These are phyloP conservation scores for Formicarius rufipectus DNA, from an alignment of 2,113 vertebrate genomes.

Conservation along the genomic window DNA sequence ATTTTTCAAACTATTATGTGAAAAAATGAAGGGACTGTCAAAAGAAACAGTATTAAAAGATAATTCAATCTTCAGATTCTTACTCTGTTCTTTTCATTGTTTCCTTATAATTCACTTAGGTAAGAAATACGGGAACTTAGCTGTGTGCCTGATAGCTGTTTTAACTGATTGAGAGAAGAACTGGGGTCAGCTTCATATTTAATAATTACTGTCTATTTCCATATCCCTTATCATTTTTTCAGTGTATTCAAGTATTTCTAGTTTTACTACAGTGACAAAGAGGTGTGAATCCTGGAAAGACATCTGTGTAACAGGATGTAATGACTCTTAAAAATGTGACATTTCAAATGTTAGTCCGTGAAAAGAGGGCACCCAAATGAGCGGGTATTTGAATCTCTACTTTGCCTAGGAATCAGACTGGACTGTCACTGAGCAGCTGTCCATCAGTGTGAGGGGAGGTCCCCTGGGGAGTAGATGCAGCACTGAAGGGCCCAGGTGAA, in stretches of 20 bases:
- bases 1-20: neutral
- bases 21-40: neutral
- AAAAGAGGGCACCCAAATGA: fast-evolving
- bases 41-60: neutral
- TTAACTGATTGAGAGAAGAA: neutral
- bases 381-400: neutral
- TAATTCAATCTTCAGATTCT: neutral
- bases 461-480: neutral
- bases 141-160: neutral
- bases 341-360: neutral
- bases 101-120: neutral
- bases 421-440: neutral
- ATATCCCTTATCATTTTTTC: neutral
- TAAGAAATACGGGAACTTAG: neutral
- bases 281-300: neutral
- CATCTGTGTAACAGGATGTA: neutral
- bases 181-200: neutral
- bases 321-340: neutral
- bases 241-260: neutral
- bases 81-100: neutral
- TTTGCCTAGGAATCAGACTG: neutral
- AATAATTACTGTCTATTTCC: neutral
- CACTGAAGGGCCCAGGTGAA: neutral
- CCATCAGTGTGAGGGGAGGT: fast-evolving
- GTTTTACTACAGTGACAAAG: neutral